phyloP scores from a whole-genome alignment of 2,113 vertebrate genomes.

The Prietella phreatophila region DNA sequence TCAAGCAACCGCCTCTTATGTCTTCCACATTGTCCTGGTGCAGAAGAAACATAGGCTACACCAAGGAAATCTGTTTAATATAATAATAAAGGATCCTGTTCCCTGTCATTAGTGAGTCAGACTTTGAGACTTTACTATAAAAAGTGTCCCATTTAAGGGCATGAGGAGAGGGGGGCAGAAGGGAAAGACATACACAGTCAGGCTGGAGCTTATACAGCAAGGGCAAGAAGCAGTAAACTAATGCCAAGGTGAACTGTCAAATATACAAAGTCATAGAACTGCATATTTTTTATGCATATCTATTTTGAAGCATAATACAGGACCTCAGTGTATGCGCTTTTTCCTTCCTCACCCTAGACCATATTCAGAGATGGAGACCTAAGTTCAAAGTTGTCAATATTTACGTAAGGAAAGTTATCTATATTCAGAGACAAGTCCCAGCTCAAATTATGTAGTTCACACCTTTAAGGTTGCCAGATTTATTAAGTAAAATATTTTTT shows the following conservation, averaged over 20 bases:
- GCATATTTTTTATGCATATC: too few relatives aligned
- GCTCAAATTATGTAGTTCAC: too few relatives aligned
- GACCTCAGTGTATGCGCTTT: not conserved
- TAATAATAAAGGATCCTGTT: conserved; percentile 12
- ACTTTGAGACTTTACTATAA: conserved; percentile 21
- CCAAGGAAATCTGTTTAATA: conserved; percentile 8
- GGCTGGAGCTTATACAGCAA: not conserved
- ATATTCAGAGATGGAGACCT: not conserved
- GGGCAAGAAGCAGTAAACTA: not conserved
- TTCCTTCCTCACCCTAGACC: not conserved
- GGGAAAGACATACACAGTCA: not conserved
- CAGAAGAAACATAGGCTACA: not conserved
- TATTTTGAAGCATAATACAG: too few relatives aligned
- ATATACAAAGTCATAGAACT: not conserved
- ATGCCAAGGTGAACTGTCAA: not conserved
- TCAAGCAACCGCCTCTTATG: not conserved
- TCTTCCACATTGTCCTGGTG: not conserved
- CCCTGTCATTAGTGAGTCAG: conserved; percentile 35
- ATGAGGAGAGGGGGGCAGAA: not conserved
- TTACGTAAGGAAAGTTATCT: not conserved
- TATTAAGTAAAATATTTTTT: too few relatives aligned
- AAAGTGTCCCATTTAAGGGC: not conserved
- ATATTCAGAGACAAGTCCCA: not conserved
- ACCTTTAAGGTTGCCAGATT: too few relatives aligned
- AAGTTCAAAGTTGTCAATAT: not conserved